Base-by-base conservation (phyloP, 2,113 vertebrate genomes). In the Oenanthe melanoleuca region DNA sequence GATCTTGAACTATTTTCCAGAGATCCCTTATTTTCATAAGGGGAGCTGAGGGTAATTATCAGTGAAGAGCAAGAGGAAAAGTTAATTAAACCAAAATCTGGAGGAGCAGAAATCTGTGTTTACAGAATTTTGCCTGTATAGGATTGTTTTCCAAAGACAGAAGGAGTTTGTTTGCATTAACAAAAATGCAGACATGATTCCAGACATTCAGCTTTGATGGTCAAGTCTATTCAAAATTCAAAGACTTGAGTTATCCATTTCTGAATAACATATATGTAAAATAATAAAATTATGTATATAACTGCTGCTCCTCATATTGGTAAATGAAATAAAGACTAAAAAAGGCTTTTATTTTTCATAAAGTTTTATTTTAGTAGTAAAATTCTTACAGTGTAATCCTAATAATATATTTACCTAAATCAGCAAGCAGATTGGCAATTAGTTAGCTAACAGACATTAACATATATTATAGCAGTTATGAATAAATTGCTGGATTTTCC, bases 41-140 rank as follows among this genome's bases (percentile, higher is more conserved):
- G 47, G 45, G 13, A 79, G 56, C 8, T 40, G 52, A 93, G 20
- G 15, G 33, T 84, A 94, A 96, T 96, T 95, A 88, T 86, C 55
- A 92, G 64, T 63, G 86, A 95, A 56, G 24, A 86, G 57, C 70
- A 82, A 53, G 38, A 52, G 53, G 33, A n/a, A 92, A 96, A 94
- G 42, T 73, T 75, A 95, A 91, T 95, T 89, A 80, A 97, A n/a
- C 22, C 34, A 80, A 91, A 95, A 89, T 82, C 86, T 89, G 59
- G 67, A 94, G 61, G 26, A 82, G 60, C 40, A 92, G 70, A 91
- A 92, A 55, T 80, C 59, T 78, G 15, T 95, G 50, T 96, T 95
- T 95, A 82, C 79, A 79, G 37, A 94, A 38, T 52, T 86, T 95
- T 42, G 23, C 80, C 77, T 47, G 60, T 81, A 74, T 20, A 60